Conservation (phyloP, 2,113 vertebrate species). For the Marmota monax region DNA sequence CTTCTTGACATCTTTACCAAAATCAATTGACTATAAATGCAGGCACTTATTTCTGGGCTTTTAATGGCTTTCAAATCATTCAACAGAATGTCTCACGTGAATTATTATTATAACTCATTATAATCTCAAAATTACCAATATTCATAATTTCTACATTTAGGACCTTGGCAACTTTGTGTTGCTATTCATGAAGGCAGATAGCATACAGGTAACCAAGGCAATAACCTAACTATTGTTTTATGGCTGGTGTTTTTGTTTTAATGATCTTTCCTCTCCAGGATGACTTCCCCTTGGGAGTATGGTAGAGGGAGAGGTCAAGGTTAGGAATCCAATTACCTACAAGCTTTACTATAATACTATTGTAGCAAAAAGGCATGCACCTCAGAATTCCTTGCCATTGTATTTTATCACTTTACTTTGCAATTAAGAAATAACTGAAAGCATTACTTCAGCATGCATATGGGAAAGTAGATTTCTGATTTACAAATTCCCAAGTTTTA, state of each 20-base stretch:
- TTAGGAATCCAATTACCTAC: background rate
- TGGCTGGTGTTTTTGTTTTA: background rate
- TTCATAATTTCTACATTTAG: constrained; percentile 27
- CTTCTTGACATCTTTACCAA: background rate
- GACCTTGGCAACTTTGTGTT: background rate
- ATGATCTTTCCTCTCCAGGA: background rate
- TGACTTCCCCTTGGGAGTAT: background rate
- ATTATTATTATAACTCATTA: background rate
- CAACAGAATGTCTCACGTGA: background rate
- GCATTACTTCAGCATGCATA: background rate
- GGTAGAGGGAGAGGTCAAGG: background rate
- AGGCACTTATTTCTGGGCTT: background rate
- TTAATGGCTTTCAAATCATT: constrained; percentile 54
- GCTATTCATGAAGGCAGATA: background rate
- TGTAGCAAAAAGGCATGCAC: background rate
- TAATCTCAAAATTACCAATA: constrained; percentile 27
- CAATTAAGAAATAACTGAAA: background rate
- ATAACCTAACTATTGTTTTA: background rate
- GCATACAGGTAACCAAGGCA: background rate
- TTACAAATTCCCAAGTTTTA: background rate
- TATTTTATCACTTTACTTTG: background rate
- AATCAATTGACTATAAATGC: constrained; percentile 19
- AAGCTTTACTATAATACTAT: background rate
- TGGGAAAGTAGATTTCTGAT: background rate
- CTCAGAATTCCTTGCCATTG: constrained; percentile 7